Evolutionary conservation across 2,888 invertebrate genomes (phyloP).

Genomic region (Tenodera sinensis): DNA sequence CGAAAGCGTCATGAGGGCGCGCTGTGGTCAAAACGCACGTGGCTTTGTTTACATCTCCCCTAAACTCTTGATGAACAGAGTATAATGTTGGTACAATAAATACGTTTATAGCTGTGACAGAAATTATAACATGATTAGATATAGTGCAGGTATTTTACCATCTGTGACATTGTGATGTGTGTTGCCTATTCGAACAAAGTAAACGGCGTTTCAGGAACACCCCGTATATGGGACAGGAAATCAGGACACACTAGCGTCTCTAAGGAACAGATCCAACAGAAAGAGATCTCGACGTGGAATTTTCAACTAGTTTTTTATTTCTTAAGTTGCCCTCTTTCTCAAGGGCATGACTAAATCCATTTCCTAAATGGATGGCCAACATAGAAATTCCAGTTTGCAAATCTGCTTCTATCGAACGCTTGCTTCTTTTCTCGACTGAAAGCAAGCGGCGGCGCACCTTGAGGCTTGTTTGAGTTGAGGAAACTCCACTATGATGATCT

Average conservation of each 20-base stretch:
- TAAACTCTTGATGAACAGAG: no score
- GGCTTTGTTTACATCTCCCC: no score
- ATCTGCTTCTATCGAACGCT: neutral
- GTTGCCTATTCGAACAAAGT: no score
- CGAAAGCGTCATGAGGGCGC: no score
- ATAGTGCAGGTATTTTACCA: no score
- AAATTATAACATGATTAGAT: no score
- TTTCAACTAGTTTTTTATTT: neutral
- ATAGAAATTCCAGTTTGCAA: neutral
- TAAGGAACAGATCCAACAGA: neutral
- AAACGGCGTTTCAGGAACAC: no score
- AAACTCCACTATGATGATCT: neutral
- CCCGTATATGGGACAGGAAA: no score
- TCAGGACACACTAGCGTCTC: neutral
- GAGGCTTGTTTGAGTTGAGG: neutral
- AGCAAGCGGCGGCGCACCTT: neutral
- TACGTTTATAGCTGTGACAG: no score
- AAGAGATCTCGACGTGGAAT: neutral
- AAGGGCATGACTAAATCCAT: neutral
- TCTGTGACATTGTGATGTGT: no score
- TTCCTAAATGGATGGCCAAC: neutral
- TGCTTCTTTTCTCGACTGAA: neutral
- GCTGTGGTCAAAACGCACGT: no score
- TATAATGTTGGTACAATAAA: no score
- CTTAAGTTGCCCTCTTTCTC: neutral